Evolutionary conservation across 2,888 invertebrate species (phyloP).

Genomic region (Perizoma flavofasciatum): DNA sequence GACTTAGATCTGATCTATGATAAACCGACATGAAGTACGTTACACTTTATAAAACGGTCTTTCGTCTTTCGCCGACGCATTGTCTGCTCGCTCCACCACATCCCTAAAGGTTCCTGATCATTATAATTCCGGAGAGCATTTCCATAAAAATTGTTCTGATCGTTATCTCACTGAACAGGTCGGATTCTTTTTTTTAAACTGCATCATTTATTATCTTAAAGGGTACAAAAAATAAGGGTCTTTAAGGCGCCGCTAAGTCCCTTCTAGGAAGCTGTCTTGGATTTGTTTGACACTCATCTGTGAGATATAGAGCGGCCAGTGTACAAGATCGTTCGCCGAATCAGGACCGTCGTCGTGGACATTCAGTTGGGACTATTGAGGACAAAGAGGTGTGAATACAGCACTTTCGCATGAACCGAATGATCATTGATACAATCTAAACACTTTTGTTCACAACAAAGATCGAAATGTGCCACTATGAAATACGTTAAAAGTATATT

Average conservation of each 20-base stretch:
- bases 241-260: slow-evolving; percentile 79
- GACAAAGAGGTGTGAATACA: slow-evolving; percentile 75
- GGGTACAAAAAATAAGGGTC: slow-evolving; percentile 77
- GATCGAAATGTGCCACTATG: slow-evolving; percentile 23
- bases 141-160: slow-evolving; percentile 82
- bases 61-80: slow-evolving; percentile 73
- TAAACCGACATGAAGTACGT: slow-evolving; percentile 47
- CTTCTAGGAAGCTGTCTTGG: slow-evolving; percentile 76
- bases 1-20: slow-evolving; percentile 53
- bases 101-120: slow-evolving; percentile 80
- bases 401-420: slow-evolving; percentile 52
- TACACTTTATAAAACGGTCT: slow-evolving; percentile 49
- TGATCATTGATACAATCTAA: slow-evolving; percentile 35
- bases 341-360: slow-evolving; percentile 52
- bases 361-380: slow-evolving; percentile 45
- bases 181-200: slow-evolving; percentile 78
- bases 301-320: slow-evolving; percentile 75
- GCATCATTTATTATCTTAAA: slow-evolving; percentile 83
- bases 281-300: slow-evolving; percentile 81
- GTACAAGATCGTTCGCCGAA: slow-evolving; percentile 68
- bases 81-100: slow-evolving; percentile 79
- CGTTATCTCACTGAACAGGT: slow-evolving; percentile 81
- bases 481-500: slow-evolving; percentile 13
- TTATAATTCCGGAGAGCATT: slow-evolving; percentile 81
- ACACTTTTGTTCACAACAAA: slow-evolving; percentile 27